Evolutionary conservation across 2,888 invertebrate genomes (phyloP), one percentile per base, ranked within the genome.

Genomic region (Zaprionus obscuricornis): DNA sequence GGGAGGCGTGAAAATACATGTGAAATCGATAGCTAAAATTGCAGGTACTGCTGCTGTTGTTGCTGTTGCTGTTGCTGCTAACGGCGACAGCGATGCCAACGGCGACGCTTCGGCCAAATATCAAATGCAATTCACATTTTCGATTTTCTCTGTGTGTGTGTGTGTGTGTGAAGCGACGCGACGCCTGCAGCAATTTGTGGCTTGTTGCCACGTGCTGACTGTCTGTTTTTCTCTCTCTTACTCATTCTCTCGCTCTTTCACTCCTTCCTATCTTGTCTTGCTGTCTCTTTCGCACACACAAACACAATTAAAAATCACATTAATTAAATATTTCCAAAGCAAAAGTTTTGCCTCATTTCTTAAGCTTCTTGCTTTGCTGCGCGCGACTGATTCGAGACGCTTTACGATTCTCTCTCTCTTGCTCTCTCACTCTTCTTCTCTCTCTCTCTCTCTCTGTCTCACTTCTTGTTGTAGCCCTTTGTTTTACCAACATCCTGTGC

Each of bases 221-320:
- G n/a, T 16, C 20, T 2, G 7, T 13, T 2, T 31, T 8, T 43
- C 0, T 10, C 39, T 14, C 14, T 26, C n/a, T 36, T 26, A 29
- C 1, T 5, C 13, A 4, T 3, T 14, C 10, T n/a, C 42, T n/a
- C 36, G 36, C 34, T 31, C 26, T 24, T 20, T 17, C 14, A 6
- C 46, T 11, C 46, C n/a, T n/a, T n/a, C n/a, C n/a, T n/a, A n/a
- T n/a, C n/a, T 3, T 14, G n/a, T n/a, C 42, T n/a, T 33, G 36
- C 34, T 31, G 22, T 24, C 24, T 17, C 14, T 5, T 42, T 11
- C 46, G 40, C 50, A 45, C 8, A 45, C 27, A 62, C 63, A 64
- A 79, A 75, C 66, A 83, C 84, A 81, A 81, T 86, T 81, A 82
- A 85, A 82, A 85, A 82, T 81, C 71, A 82, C 82, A 85, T 86